Evolutionary conservation across 2,113 vertebrate genomes (phyloP).

Genomic region (Zingel zingel): DNA sequence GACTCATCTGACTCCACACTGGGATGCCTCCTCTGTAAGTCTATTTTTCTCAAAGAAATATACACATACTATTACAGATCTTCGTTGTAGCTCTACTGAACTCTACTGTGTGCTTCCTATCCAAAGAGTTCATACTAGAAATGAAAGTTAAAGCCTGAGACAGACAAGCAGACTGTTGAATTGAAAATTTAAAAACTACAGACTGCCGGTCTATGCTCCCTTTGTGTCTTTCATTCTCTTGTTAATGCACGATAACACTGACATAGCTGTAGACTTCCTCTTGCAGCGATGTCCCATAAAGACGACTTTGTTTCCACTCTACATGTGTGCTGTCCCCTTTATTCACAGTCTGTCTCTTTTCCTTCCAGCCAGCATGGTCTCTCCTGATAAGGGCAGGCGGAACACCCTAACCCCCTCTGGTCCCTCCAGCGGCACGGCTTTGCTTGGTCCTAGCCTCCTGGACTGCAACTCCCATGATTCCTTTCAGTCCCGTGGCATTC

Average conservation of each 20-base stretch:
- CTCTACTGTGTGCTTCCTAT: neutral
- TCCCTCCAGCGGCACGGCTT: conserved; percentile 90
- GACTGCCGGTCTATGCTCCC: neutral
- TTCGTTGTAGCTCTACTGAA: neutral
- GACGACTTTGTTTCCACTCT: conserved; percentile 4
- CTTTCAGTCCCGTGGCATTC: conserved; percentile 93
- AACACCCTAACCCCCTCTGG: conserved; percentile 87
- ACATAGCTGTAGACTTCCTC: neutral
- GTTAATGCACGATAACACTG: neutral
- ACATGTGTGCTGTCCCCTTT: neutral
- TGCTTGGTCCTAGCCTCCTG: conserved; percentile 93
- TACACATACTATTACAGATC: neutral
- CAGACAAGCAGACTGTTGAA: neutral
- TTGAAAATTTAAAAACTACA: neutral
- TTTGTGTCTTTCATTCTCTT: neutral
- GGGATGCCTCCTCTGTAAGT: conserved; percentile 96
- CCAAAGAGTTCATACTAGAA: neutral
- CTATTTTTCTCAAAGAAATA: neutral
- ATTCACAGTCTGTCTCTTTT: conserved; percentile 18
- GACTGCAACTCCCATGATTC: conserved; percentile 98
- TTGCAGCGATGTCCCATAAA: neutral
- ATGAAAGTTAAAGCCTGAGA: neutral
- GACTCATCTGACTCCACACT: conserved; percentile 96
- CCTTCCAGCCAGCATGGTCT: conserved; percentile 93
- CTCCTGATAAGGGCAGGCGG: conserved; percentile 94